Percentiles rank a stretch among this genome's conserved stretches.
Evolutionary conservation across 2,888 invertebrate genomes (phyloP).

Genomic region (Metallyticus violacea): DNA sequence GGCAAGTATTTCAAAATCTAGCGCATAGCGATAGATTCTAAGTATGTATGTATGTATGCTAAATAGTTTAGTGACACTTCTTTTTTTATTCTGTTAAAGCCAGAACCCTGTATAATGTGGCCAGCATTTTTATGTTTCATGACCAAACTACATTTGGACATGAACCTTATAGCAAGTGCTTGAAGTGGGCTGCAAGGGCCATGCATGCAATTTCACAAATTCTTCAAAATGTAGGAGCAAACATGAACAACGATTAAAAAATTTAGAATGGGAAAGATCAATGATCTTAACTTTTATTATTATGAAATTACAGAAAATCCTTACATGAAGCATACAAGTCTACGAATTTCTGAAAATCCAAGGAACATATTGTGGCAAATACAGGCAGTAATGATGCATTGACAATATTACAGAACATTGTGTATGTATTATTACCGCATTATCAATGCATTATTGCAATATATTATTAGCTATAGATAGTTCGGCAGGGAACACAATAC

Average conservation of each 20-base stretch:
- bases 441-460: too few species aligned
- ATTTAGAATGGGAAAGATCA: background rate
- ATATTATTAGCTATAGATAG: too few species aligned
- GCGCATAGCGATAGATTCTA: background rate
- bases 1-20: background rate
- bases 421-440: too few species aligned
- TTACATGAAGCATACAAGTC: background rate
- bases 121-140: background rate
- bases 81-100: constrained; percentile 20
- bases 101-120: constrained; percentile 27
- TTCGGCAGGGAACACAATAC: too few species aligned
- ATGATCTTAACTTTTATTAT: background rate
- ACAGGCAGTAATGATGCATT: too few species aligned
- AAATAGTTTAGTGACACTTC: constrained; percentile 6
- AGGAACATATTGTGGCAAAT: background rate
- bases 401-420: too few species aligned
- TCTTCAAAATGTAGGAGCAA: background rate
- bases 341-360: background rate
- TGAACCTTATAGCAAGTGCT: background rate
- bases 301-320: background rate
- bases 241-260: background rate
- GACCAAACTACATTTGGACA: constrained; percentile 2
- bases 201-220: background rate
- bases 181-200: background rate
- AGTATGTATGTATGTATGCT: background rate